Evolutionary conservation across 2,113 vertebrate genomes (phyloP), one percentile per base, ranked within the genome.

Genomic region (Albula glossodonta): DNA sequence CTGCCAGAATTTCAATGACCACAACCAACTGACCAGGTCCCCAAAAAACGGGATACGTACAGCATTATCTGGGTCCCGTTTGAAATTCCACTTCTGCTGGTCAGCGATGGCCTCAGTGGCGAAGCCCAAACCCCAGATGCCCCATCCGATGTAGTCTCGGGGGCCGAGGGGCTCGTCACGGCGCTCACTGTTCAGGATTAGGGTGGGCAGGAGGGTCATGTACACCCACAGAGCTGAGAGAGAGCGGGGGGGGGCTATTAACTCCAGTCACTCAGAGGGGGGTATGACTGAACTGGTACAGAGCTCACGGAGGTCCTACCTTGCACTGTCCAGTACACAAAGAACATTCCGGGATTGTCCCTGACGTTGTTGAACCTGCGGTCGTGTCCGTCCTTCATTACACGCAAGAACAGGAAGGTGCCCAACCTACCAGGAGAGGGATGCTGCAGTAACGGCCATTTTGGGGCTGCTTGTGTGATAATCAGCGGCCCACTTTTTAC

Each of bases 41-140:
- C 25, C 51, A 51, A 31, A 70, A n/a, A 49, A 80, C 19, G 15
- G 57, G 48, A 31, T 7, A 94, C 95, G 94, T 90, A 96, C 96
- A 22, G 89, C 86, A 31, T 97, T 96, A 81, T 95, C 90, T 56
- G 95, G 92, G 89, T 96, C 88, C 6, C 84, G 82, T 89, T 92
- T 96, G 90, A 96, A 96, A 82, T 92, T 80, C 95, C 92, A 96
- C 87, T 96, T 97, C 92, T 97, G 96, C 87, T 96, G 95, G 87
- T 97, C 96, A 25, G 96, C 96, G 84, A 95, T 86, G 0, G 94
- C 93, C 83, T 97, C 93, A 0, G 89, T 88, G 5, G 91, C 90
- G 6, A 97, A 96, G 82, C 96, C 95, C 1, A 96, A 80, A 31
- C 91, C 90, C 96, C 96, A 96, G 0, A 95, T 5, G 2, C 90